Evolutionary conservation across 2,888 invertebrate genomes (phyloP).

Genomic region (Oscheius sp.): DNA sequence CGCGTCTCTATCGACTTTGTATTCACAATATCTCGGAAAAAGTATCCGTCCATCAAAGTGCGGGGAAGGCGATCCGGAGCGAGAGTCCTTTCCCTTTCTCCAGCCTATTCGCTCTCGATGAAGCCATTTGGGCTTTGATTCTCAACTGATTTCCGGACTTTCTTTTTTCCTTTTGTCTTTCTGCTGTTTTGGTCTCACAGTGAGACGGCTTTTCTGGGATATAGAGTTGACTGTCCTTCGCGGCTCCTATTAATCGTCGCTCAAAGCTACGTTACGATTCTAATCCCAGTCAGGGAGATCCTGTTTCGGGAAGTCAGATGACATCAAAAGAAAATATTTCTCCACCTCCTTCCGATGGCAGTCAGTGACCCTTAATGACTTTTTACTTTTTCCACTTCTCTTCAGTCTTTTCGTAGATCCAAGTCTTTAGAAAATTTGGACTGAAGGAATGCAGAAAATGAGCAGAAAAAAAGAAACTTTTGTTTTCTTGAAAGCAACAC

Average conservation of each 20-base stretch:
- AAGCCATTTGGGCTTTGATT: not conserved
- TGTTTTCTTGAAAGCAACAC: not conserved
- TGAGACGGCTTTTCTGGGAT: conserved; percentile 18
- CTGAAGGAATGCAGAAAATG: not conserved
- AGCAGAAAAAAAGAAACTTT: not conserved
- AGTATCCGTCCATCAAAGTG: no score
- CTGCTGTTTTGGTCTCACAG: not conserved
- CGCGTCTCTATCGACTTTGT: not conserved
- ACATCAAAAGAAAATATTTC: not conserved
- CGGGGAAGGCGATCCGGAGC: not conserved
- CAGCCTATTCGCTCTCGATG: not conserved
- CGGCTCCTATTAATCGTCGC: not conserved
- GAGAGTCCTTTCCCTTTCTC: conserved; percentile 1
- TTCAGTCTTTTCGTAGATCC: not conserved
- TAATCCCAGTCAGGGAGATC: not conserved
- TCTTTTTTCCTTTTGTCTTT: not conserved
- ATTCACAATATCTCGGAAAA: not conserved
- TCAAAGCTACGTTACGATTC: not conserved
- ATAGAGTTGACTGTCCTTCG: not conserved
- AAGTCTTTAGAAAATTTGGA: no score
- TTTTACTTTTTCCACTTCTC: not conserved
- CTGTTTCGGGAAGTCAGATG: not conserved
- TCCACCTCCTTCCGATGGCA: not conserved
- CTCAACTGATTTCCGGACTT: not conserved
- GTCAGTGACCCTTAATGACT: not conserved